Base-by-base conservation (phyloP, 2,113 vertebrate genomes). In the Salvelinus fontinalis region DNA sequence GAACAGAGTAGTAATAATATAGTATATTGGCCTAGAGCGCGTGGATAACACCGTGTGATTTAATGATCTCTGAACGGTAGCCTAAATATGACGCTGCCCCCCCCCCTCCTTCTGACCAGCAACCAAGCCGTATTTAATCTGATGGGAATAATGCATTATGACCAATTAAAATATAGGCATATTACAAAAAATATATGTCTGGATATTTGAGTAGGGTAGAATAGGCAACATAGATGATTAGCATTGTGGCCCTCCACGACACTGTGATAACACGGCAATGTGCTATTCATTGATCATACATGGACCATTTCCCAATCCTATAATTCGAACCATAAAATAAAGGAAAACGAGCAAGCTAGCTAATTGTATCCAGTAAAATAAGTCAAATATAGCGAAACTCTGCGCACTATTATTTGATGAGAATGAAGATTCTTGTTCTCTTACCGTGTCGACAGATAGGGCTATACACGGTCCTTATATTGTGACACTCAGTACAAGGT, bases 401-500 rank as follows among this genome's bases (percentile, higher is more conserved):
- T 12, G 18, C 18, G 14, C 31, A 5, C 27, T 44, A 5, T 5
- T 18, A 69, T 65, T 27, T 71, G 1, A 44, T 74, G 27, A 31
- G 44, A 24, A 60, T 67, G 68, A 80, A 76, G 85, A 88, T 84
- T 84, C 81, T 78, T 34, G 13, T 81, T 71, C 82, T 67, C 93
- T 94, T 91, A 92, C 91, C 88, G 88, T 92, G 71, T 78, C 79
- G 78, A 74, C 69, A 80, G 83, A 84, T 79, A 71, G 39, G 9
- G 39, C 2, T 44, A 11, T 44, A 44, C 0, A 81, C 85, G 83
- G 84, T 85, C 79, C 77, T 70, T 79, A 76, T 84, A 65, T 72
- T 79, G 74, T 89, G 85, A 90, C 89, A 86, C 89, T 91, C 92
- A 89, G 49, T 71, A 73, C 86, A 88, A 89, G 90, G 89, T 92